Evolutionary conservation across 2,888 invertebrate genomes (phyloP).

Genomic region (Heteromyza rotundicornis): DNA sequence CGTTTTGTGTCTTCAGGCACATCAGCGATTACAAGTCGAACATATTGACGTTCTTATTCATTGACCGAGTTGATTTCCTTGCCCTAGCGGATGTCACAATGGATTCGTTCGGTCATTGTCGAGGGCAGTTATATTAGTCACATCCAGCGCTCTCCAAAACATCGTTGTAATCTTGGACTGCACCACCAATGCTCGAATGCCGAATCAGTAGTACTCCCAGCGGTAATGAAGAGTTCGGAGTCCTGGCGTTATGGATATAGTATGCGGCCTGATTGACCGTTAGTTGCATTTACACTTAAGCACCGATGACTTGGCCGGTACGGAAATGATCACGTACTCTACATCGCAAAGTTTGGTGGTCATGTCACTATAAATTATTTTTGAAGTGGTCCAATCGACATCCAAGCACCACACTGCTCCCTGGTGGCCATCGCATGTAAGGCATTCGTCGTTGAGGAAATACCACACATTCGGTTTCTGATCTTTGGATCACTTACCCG

Average conservation of each 20-base stretch:
- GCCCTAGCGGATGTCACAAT: slow-evolving; percentile 93
- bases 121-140: slow-evolving; percentile 86
- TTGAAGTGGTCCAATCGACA: slow-evolving; percentile 93
- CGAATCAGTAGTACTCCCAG: slow-evolving; percentile 78
- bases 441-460: slow-evolving; percentile 94
- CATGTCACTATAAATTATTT: slow-evolving; percentile 92
- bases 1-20: slow-evolving; percentile 90
- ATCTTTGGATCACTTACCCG: slow-evolving; percentile 99
- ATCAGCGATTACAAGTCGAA: slow-evolving; percentile 88
- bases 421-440: slow-evolving; percentile 95
- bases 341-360: slow-evolving; percentile 93
- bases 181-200: slow-evolving; percentile 73
- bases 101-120: slow-evolving; percentile 88
- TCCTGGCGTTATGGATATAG: slow-evolving; percentile 89
- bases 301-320: slow-evolving; percentile 85
- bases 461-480: slow-evolving; percentile 98
- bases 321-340: slow-evolving; percentile 78
- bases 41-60: slow-evolving; percentile 89
- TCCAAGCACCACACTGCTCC: slow-evolving; percentile 99
- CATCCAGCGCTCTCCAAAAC: slow-evolving; percentile 93
- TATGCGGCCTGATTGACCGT: slow-evolving; percentile 89
- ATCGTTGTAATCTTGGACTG: slow-evolving; percentile 89
- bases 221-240: slow-evolving; percentile 89
- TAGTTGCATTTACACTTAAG: slow-evolving; percentile 91
- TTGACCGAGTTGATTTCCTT: slow-evolving; percentile 79